A percentile compares a stretch with the other conserved stretches of the same genome.
Conservation (phyloP, 1,140 invertebrate genomes). For the Pteromalus puparum region DNA sequence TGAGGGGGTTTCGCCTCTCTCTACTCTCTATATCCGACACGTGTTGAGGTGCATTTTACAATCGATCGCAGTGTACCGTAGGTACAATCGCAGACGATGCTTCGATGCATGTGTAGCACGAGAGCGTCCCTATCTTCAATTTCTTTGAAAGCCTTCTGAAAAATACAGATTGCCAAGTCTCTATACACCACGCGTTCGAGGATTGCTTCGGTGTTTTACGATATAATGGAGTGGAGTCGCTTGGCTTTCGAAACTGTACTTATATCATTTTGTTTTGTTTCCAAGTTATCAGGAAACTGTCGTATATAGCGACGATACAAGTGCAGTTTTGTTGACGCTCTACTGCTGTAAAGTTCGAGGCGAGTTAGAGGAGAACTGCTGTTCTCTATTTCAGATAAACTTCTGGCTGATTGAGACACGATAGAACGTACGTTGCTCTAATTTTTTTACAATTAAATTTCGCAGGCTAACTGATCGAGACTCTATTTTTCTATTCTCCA, state of each 20-base stretch:
- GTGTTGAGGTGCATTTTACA: slow-evolving; percentile 22
- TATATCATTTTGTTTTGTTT: slow-evolving; percentile 6
- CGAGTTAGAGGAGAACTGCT: neutral
- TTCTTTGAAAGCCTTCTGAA: slow-evolving; percentile 26
- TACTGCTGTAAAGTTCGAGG: neutral
- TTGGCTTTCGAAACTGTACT: neutral
- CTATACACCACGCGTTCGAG: neutral
- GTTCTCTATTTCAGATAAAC: neutral
- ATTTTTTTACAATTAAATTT: too few relatives aligned
- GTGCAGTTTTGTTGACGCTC: neutral
- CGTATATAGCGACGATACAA: neutral
- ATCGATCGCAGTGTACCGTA: neutral
- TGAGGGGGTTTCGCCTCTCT: neutral
- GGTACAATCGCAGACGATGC: neutral
- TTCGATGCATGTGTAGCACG: neutral
- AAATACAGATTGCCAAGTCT: slow-evolving; percentile 1
- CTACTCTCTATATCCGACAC: neutral
- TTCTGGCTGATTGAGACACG: neutral
- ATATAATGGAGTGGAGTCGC: neutral
- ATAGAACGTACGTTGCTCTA: too few relatives aligned
- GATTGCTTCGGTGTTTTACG: neutral
- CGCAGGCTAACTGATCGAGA: too few relatives aligned
- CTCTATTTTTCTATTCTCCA: too few relatives aligned
- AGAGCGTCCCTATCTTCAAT: neutral
- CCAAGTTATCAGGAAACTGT: neutral